Evolutionary conservation across 2,888 invertebrate species (phyloP), one percentile per base, ranked within the genome.

Genomic region (Scaptomyza polygonia): DNA sequence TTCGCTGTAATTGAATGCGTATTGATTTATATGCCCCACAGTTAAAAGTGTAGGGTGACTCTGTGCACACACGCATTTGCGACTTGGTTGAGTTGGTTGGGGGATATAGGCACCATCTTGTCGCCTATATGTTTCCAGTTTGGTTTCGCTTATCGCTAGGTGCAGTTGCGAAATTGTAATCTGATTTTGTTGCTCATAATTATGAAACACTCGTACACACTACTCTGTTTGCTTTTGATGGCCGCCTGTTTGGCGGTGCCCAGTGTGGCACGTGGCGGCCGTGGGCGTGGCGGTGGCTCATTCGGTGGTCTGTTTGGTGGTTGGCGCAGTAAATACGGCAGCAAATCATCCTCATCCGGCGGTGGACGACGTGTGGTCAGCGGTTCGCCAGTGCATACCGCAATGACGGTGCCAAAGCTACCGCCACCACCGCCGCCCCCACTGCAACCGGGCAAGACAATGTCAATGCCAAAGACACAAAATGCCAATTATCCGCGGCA

Each of bases 241-340:
- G 63, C 68, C 25, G 66, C 65, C 44, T 66, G 72, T 49, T 40
- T 68, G 49, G 52, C 58, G 32, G 62, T 58, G 55, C 68, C 78
- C 36, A 44, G 69, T 32, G 79, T 70, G n/a, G 86, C 86, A 16
- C 90, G 90, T 11, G 90, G 90, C 16, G 88, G 88, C 0, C 80
- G 84, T 54, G 90, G 89, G 8, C 88, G 89, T 29, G 88, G 90
- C 30, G 85, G 90, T 4, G 90, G 89, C 34, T 89, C 90, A 3
- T 83, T 90, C 5, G 90, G 89, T 0, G 89, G 90, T n/a, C 67
- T 89, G 1, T 90, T 90, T 14, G 88, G 89, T 4, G 83, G 89
- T 21, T 90, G 90, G 88, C 89, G 90, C 3, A 89, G 89, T 9
- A 89, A 89, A 52, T 86, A 89, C 11, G 72, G 74, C 59, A 90